Percentiles rank a stretch among this genome's conserved stretches.
Conservation (phyloP, 2,888 invertebrate species). For the Spodoptera picta region DNA sequence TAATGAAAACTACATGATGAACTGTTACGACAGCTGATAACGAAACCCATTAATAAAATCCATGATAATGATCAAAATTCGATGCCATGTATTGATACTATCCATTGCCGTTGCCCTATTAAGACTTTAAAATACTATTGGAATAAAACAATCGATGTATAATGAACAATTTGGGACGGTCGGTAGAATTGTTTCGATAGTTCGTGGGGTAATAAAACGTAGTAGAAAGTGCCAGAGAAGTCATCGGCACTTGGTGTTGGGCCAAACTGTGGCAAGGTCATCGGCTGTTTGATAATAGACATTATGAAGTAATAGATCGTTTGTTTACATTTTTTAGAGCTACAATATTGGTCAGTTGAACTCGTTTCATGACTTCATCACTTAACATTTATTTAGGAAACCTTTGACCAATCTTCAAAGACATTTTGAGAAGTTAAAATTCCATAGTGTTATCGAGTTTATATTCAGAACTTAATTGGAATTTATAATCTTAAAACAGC, state of each 20-base stretch:
- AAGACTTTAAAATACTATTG: constrained; percentile 10
- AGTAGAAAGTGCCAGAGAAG: constrained; percentile 83
- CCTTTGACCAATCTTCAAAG: neutral
- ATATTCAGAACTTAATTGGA: constrained; percentile 5
- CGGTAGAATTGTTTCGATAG: constrained; percentile 45
- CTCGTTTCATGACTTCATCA: neutral
- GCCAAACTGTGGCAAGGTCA: constrained; percentile 86
- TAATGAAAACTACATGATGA: constrained; percentile 64
- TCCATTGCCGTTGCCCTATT: constrained; percentile 46
- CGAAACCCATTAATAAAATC: constrained; percentile 58
- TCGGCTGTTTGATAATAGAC: constrained; percentile 81
- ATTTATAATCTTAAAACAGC: constrained; percentile 23
- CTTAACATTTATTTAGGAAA: neutral
- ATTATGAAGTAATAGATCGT: constrained; percentile 80
- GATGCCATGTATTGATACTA: constrained; percentile 7
- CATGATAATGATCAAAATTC: constrained; percentile 30
- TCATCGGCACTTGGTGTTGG: constrained; percentile 84
- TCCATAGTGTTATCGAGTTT: neutral
- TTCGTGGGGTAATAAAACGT: constrained; percentile 71
- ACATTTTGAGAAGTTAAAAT: neutral
- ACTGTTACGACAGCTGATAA: constrained; percentile 63
- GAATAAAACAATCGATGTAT: constrained; percentile 58
- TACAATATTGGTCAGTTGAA: constrained; percentile 25
- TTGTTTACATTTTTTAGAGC: constrained; percentile 80
- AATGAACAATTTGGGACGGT: constrained; percentile 31